Evolutionary conservation across 1,140 invertebrate genomes (phyloP).

Genomic region (Lordiphosa stackelbergi): DNA sequence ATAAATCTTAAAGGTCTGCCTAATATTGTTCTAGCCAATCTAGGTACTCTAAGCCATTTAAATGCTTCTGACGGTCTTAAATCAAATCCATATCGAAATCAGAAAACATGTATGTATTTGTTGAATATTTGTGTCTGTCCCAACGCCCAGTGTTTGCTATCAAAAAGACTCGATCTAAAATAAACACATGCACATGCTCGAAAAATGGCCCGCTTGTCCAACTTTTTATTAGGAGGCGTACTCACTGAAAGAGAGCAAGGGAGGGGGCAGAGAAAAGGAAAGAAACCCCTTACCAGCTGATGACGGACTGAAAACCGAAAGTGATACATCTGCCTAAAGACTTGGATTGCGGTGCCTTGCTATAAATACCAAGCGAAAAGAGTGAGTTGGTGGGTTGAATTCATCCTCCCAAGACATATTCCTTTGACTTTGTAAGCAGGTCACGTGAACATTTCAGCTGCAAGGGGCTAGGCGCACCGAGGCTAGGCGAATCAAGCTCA

Average conservation of each 20-base stretch:
- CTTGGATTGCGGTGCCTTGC: slow-evolving; percentile 15
- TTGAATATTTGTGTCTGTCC: slow-evolving; percentile 10
- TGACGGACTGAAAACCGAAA: slow-evolving; percentile 48
- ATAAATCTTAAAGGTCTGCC: no score
- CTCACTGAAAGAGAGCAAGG: slow-evolving; percentile 12
- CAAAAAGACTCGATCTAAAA: slow-evolving; percentile 46
- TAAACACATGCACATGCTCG: slow-evolving; percentile 39
- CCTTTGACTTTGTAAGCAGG: slow-evolving; percentile 66
- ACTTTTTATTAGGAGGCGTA: slow-evolving; percentile 52
- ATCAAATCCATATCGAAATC: not conserved
- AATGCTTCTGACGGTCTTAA: not conserved
- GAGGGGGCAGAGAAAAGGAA: slow-evolving; percentile 10
- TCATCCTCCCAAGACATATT: slow-evolving; percentile 39
- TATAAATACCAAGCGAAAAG: slow-evolving; percentile 44
- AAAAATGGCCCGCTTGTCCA: slow-evolving; percentile 30
- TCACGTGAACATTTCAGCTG: slow-evolving; percentile 57
- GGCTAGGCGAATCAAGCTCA: slow-evolving; percentile 16
- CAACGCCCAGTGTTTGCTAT: slow-evolving; percentile 32
- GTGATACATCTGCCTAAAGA: slow-evolving; percentile 64
- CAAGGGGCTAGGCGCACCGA: slow-evolving; percentile 20
- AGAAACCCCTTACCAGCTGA: slow-evolving; percentile 39
- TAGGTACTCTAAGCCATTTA: not conserved
- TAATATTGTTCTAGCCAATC: no score
- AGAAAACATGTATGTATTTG: not conserved
- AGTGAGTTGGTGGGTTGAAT: not conserved